Base-by-base conservation (phyloP, 2,797 vertebrate species). In the Oryzias dopingdopingensis region DNA sequence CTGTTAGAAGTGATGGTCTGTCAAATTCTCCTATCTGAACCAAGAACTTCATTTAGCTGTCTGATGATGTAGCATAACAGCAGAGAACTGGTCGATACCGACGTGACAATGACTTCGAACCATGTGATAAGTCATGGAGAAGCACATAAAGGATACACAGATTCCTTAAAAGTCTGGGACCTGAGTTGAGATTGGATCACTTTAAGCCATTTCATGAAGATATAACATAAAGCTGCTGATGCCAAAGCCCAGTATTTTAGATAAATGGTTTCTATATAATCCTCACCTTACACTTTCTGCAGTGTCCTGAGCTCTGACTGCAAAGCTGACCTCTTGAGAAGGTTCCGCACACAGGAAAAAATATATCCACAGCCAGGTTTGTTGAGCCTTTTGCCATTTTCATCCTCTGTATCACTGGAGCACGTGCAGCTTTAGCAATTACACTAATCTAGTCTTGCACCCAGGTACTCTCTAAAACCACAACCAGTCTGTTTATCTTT, bases 1-100 rank as follows among this genome's bases (percentile, higher is more conserved):
- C 65, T 46, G 60, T 41, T 37, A 72, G 45, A 56, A 80, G 16
- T 61, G 67, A 84, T 77, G 72, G 65, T 65, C 59, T 64, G 64
- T 76, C 61, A 24, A 32, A 2, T 45, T 52, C 20, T 69, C 61
- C 59, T 60, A 42, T 49, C 64, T 52, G 18, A 54, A 58, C 29
- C 6, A 1, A 74, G 65, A 62, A 65, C 68, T 75, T 81, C 20
- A 80, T 70, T 79, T 57, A 52, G 53, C 32, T 17, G 41, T 48
- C n/a, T 46, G 15, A 13, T 66, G 67, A 56, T 58, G 20, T 4
- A 44, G 4, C 4, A 37, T 64, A 69, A 73, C 45, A 45, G 52
- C 59, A 42, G 0, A 0, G 50, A 23, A 49, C 37, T 52, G 60
- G 71, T 86, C 79, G 2, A 85, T 83, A 58, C 10, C 24, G 56